phyloP scores from a whole-genome alignment of 30 jellyfish, hydroid and myxozoan species.

The Chrysaora quinquecirrha region DNA sequence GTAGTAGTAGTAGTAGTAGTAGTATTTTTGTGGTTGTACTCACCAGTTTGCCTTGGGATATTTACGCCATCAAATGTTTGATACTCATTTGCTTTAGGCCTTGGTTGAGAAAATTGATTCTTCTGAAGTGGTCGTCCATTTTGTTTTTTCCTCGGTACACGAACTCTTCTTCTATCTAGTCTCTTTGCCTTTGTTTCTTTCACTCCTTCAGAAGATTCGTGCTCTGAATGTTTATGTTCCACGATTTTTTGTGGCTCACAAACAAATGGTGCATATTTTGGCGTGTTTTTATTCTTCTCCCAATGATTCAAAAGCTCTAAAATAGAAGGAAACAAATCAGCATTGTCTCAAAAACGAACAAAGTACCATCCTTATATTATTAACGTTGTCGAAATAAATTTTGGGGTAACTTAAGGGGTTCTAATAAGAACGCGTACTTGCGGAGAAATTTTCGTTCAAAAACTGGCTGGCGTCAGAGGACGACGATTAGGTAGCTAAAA shows the following conservation, averaged over 20 bases:
- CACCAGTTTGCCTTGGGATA: slow-evolving; percentile 81
- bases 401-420: neutral
- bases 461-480: neutral
- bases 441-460: neutral
- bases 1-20: neutral
- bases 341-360: neutral
- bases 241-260: too few species aligned
- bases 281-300: slow-evolving; percentile 48
- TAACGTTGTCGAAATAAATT: neutral
- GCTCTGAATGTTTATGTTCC: too few species aligned
- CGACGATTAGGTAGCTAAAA: neutral
- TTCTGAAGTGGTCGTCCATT: neutral
- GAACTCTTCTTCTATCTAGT: too few species aligned
- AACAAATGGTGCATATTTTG: slow-evolving; percentile 38
- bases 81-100: slow-evolving; percentile 81
- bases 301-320: slow-evolving; percentile 60
- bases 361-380: neutral
- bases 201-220: too few species aligned
- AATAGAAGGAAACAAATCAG: neutral
- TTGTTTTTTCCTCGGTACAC: neutral
- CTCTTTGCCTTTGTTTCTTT: neutral
- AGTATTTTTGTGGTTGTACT: neutral
- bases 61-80: slow-evolving; percentile 86
- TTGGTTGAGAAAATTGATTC: slow-evolving; percentile 21
- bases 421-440: neutral